Evolutionary conservation across 1,140 invertebrate genomes (phyloP).

Genomic region (Gerris buenoi): DNA sequence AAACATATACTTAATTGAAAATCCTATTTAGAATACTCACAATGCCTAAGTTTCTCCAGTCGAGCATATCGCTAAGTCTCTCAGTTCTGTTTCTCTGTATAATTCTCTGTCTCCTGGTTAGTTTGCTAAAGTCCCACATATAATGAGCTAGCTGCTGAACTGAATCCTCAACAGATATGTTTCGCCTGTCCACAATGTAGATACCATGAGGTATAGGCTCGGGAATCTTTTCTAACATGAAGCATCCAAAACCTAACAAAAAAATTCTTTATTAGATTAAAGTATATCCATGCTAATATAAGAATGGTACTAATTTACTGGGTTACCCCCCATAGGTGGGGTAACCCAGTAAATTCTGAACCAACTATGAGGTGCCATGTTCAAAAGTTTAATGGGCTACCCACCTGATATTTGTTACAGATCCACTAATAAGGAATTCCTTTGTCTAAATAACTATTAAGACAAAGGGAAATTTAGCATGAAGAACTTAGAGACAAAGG

Average conservation of each 20-base stretch:
- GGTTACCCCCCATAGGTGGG: no score
- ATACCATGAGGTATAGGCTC: slow-evolving; percentile 98
- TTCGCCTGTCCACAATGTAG: slow-evolving; percentile 89
- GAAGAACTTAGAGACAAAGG: no score
- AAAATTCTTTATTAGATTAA: slow-evolving; percentile 92
- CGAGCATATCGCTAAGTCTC: slow-evolving; percentile 86
- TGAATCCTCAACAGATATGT: slow-evolving; percentile 74
- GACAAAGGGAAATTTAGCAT: no score
- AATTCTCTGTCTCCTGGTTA: slow-evolving; percentile 88
- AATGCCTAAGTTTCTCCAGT: slow-evolving; percentile 94
- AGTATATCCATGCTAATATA: slow-evolving; percentile 99
- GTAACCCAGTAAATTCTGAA: no score
- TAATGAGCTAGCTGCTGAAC: slow-evolving; percentile 85
- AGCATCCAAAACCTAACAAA: slow-evolving; percentile 92
- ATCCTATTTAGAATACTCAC: no score
- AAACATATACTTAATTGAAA: no score
- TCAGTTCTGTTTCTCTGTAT: slow-evolving; percentile 97
- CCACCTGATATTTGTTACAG: no score
- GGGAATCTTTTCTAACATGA: slow-evolving; percentile 95
- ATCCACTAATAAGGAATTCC: no score
- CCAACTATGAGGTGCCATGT: no score
- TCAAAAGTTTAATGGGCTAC: no score
- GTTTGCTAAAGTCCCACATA: slow-evolving; percentile 85
- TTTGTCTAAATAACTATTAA: no score
- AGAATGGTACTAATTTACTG: no score